Conservation (phyloP, 2,797 vertebrate species). For the Chloroceryle inda region DNA sequence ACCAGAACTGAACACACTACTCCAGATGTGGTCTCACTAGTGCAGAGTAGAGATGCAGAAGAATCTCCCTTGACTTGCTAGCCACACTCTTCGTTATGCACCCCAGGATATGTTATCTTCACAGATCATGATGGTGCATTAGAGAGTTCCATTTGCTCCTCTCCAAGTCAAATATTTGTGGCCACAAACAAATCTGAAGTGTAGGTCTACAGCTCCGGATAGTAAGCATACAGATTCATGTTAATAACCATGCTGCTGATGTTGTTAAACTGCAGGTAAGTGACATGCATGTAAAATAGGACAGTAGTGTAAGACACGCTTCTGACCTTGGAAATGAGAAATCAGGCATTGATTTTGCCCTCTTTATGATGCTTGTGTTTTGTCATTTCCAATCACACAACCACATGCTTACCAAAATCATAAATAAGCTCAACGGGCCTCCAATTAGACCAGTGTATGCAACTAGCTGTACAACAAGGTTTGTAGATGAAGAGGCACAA, state of each 20-base stretch:
- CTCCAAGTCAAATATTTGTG: not conserved
- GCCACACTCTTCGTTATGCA: too few relatives aligned
- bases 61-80: too few relatives aligned
- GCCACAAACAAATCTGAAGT: not conserved
- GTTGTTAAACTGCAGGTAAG: not conserved
- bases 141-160: not conserved
- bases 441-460: not conserved
- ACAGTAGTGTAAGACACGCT: not conserved
- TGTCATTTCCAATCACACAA: not conserved
- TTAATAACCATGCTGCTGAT: not conserved
- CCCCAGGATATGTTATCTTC: not conserved
- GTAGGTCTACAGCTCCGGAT: not conserved
- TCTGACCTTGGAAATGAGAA: not conserved
- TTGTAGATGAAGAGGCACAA: not conserved
- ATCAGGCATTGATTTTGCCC: not conserved
- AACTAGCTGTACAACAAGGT: not conserved
- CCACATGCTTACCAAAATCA: not conserved
- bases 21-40: too few relatives aligned
- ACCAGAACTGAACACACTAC: too few relatives aligned
- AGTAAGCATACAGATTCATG: not conserved
- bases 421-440: not conserved
- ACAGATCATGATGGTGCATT: not conserved
- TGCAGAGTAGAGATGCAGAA: too few relatives aligned
- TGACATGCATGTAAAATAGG: not conserved
- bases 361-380: not conserved